Evolutionary conservation across 2,888 invertebrate species (phyloP).

Genomic region (Andrena hattorfiana): DNA sequence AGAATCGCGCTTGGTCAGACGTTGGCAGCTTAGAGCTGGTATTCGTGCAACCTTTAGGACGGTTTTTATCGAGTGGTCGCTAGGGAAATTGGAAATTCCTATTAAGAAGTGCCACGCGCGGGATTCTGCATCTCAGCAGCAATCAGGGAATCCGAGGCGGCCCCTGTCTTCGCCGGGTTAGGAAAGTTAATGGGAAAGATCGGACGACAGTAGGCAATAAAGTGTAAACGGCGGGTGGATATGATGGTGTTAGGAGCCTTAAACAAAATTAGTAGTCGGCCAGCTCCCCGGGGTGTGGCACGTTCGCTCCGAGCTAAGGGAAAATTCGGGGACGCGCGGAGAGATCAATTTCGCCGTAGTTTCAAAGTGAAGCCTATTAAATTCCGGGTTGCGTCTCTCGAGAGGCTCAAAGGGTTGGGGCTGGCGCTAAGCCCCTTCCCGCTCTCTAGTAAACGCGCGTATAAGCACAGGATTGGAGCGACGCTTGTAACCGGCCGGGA

Average conservation of each 20-base stretch:
- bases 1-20: conserved; percentile 8
- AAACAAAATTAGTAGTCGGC: conserved; percentile 59
- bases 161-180: background rate
- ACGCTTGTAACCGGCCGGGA: conserved; percentile 58
- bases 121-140: background rate
- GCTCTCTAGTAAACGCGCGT: conserved; percentile 40
- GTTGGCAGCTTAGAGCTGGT: background rate
- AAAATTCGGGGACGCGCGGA: conserved; percentile 68
- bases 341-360: conserved; percentile 75
- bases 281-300: conserved; percentile 44
- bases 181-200: conserved; percentile 27
- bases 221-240: conserved; percentile 47
- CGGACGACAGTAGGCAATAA: conserved; percentile 41
- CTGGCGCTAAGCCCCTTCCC: conserved; percentile 10
- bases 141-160: background rate
- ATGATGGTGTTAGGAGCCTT: conserved; percentile 55
- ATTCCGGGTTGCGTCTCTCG: conserved; percentile 75
- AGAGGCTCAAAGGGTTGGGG: conserved; percentile 71
- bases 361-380: conserved; percentile 80
- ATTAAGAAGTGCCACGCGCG: background rate
- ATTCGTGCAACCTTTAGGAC: too few species aligned
- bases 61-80: background rate
- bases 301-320: conserved; percentile 48
- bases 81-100: background rate
- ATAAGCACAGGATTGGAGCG: conserved; percentile 71